These are phyloP conservation scores for Formica selysi DNA, from an alignment of 1,140 invertebrate species.

Conservation along the genomic window DNA sequence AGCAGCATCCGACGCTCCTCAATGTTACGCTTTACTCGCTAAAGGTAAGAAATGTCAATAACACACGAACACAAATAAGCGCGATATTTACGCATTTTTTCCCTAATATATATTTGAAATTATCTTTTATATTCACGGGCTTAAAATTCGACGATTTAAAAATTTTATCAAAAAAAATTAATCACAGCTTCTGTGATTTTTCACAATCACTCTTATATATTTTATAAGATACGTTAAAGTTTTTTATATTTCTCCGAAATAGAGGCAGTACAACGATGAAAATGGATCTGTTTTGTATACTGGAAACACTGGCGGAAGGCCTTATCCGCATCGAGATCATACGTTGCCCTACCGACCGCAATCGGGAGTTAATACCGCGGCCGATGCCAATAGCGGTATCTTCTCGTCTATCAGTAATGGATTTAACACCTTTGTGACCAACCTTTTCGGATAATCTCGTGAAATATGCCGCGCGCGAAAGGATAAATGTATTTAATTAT, in stretches of 20 bases:
- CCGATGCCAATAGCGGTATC: conserved; percentile 87
- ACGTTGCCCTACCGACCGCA: conserved; percentile 81
- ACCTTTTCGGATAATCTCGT: conserved; percentile 90
- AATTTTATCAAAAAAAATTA: not conserved
- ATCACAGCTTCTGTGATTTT: not conserved
- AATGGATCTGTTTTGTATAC: conserved; percentile 74
- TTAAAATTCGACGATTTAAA: too few species aligned
- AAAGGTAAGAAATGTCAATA: conserved; percentile 89
- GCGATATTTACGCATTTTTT: not conserved
- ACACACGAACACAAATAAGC: not conserved
- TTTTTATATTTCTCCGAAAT: conserved; percentile 15
- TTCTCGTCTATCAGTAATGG: conserved; percentile 92
- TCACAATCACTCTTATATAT: not conserved
- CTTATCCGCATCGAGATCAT: conserved; percentile 85
- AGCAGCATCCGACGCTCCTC: conserved; percentile 93
- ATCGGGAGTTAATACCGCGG: conserved; percentile 78
- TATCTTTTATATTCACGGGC: too few species aligned
- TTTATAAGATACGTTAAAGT: conserved; percentile 26
- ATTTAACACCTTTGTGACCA: conserved; percentile 91
- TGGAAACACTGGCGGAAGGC: conserved; percentile 76
- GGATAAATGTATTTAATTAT: not conserved
- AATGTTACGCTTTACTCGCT: conserved; percentile 93
- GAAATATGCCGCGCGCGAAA: not conserved
- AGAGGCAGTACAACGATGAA: conserved; percentile 80
- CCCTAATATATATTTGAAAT: not conserved